Conservation (phyloP, 2,888 invertebrate species). For the Sinohyriopsis cumingii region DNA sequence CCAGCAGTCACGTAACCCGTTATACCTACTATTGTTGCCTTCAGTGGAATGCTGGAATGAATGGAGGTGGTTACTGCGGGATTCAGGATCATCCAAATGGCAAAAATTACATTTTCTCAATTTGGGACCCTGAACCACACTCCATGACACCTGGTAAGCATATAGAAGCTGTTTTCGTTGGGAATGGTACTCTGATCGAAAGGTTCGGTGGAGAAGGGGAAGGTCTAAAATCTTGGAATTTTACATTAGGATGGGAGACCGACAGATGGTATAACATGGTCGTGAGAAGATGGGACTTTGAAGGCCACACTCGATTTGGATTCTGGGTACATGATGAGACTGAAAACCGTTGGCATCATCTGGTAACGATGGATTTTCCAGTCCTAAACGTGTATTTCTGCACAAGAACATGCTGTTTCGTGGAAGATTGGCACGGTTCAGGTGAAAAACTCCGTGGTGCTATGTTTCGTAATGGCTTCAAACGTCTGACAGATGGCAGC, state of each 20-base stretch:
- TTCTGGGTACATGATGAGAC: slow-evolving; percentile 47
- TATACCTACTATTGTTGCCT: slow-evolving; percentile 51
- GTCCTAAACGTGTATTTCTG: slow-evolving; percentile 35
- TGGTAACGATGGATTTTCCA: slow-evolving; percentile 49
- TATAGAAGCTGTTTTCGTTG: slow-evolving; percentile 20
- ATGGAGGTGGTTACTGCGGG: slow-evolving; percentile 54
- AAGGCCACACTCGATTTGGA: slow-evolving; percentile 40
- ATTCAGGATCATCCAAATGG: slow-evolving; percentile 49
- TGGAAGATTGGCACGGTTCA: slow-evolving; percentile 50
- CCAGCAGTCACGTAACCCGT: slow-evolving; percentile 33
- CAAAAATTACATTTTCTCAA: slow-evolving; percentile 45
- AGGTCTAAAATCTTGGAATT: slow-evolving; percentile 52
- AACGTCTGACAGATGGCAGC: slow-evolving; percentile 24
- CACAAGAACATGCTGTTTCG: slow-evolving; percentile 38
- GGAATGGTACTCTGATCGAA: slow-evolving; percentile 42
- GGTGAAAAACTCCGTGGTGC: slow-evolving; percentile 37
- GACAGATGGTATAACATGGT: slow-evolving; percentile 50
- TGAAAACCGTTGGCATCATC: slow-evolving; percentile 39
- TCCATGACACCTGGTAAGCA: slow-evolving; percentile 2
- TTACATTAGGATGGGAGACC: slow-evolving; percentile 46
- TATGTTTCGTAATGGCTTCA: slow-evolving; percentile 42
- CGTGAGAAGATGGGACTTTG: slow-evolving; percentile 41
- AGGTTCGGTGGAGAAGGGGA: slow-evolving; percentile 51
- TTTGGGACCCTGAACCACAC: slow-evolving; percentile 39
- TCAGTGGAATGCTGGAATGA: slow-evolving; percentile 44